Evolutionary conservation across 2,888 invertebrate genomes (phyloP).

Genomic region (Drosophila mettleri): DNA sequence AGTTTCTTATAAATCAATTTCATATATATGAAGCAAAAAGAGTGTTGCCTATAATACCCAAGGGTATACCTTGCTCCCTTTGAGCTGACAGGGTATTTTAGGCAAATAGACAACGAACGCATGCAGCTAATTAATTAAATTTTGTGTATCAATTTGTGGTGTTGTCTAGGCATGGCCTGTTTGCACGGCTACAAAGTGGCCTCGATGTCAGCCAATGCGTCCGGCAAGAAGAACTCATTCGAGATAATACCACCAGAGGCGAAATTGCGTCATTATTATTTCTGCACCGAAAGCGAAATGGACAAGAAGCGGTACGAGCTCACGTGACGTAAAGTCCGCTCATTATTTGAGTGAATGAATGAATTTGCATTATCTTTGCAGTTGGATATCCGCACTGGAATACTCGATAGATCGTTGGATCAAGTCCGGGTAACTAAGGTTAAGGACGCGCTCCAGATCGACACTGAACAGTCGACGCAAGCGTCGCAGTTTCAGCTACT

Average conservation of each 20-base stretch:
- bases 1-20: not conserved
- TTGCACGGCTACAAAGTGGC: slow-evolving; percentile 93
- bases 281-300: slow-evolving; percentile 97
- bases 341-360: not conserved
- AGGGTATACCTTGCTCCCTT: not conserved
- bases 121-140: slow-evolving; percentile 58
- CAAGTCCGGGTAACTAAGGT: slow-evolving; percentile 87
- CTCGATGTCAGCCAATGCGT: slow-evolving; percentile 91
- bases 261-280: slow-evolving; percentile 94
- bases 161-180: slow-evolving; percentile 92
- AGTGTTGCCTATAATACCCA: not conserved
- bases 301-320: slow-evolving; percentile 93
- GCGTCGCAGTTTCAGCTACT: slow-evolving; percentile 83
- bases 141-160: slow-evolving; percentile 35
- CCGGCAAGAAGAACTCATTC: slow-evolving; percentile 96
- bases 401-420: slow-evolving; percentile 98
- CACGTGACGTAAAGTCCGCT: no score
- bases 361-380: slow-evolving; percentile 78
- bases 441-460: slow-evolving; percentile 80
- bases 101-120: slow-evolving; percentile 24
- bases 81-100: slow-evolving; percentile 3
- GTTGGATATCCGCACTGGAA: slow-evolving; percentile 97
- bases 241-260: slow-evolving; percentile 95
- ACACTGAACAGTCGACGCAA: slow-evolving; percentile 75
- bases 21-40: not conserved